Percentiles rank a stretch among this genome's conserved stretches.
phyloP scores from a whole-genome alignment of 2,888 invertebrate species.

The Marasmarcha lunaedactyla region DNA sequence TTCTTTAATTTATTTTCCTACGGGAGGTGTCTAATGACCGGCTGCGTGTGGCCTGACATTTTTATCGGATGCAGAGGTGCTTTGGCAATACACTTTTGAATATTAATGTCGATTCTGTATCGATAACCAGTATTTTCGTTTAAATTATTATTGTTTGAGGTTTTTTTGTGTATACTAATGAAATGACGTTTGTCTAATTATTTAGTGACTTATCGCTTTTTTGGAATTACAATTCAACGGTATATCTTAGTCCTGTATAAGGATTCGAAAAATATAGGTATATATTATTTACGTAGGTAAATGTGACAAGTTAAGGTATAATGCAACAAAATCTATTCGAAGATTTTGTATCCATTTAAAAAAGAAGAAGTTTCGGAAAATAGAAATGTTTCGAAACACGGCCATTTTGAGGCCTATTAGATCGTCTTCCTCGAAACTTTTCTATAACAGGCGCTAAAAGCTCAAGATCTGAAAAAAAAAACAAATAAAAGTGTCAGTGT shows the following conservation, averaged over 20 bases:
- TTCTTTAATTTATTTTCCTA: constrained; percentile 66
- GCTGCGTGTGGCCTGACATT: constrained; percentile 66
- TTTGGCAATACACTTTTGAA: constrained; percentile 62
- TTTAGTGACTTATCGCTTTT: no score
- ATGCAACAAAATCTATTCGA: no score
- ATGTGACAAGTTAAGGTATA: no score
- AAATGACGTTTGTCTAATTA: constrained; percentile 1
- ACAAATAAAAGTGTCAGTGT: constrained; percentile 38
- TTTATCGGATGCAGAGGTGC: constrained; percentile 59
- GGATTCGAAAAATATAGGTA: no score
- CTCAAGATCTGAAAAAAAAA: constrained; percentile 43
- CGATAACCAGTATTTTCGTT: constrained; percentile 33
- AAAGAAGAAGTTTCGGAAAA: no score
- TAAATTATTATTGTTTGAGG: constrained; percentile 21
- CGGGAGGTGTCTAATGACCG: constrained; percentile 66
- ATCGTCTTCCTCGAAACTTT: neutral
- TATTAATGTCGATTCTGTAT: constrained; percentile 51
- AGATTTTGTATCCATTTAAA: no score
- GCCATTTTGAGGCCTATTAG: neutral
- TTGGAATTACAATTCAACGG: no score
- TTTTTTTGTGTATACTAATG: constrained; percentile 4
- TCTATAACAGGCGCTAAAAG: constrained; percentile 54
- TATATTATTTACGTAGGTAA: no score
- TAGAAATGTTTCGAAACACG: no score
- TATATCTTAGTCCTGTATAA: no score